Conservation (phyloP, 2,113 vertebrate genomes). For the Aegithalos caudatus region DNA sequence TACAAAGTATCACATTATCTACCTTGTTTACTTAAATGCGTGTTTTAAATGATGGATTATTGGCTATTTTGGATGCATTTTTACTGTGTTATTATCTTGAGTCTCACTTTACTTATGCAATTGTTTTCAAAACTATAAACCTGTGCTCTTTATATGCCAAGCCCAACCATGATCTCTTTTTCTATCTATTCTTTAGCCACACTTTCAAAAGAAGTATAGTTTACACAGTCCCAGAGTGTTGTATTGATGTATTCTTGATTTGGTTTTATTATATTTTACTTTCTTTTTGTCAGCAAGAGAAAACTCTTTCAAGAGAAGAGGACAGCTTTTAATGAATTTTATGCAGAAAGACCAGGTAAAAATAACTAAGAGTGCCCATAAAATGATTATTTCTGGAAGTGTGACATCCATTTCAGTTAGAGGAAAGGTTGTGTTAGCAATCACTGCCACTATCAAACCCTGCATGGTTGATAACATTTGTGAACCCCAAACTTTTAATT, state of each 20-base stretch:
- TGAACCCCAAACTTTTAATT: background rate
- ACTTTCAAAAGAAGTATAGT: background rate
- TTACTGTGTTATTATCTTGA: background rate
- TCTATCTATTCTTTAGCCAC: background rate
- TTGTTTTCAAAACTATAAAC: background rate
- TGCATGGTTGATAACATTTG: background rate
- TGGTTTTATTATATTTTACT: background rate
- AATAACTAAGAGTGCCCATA: background rate
- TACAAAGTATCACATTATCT: conserved; percentile 1
- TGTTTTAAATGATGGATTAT: conserved; percentile 27
- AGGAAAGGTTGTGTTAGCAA: background rate
- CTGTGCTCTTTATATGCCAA: background rate
- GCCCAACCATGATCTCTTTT: background rate
- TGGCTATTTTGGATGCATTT: conserved; percentile 33
- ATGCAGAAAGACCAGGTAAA: background rate
- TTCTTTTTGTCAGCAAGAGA: background rate
- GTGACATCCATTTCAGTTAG: background rate
- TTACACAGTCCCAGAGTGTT: background rate
- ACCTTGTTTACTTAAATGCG: conserved; percentile 4
- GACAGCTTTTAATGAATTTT: background rate
- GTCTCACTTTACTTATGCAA: background rate
- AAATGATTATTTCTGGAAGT: background rate
- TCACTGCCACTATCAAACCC: background rate
- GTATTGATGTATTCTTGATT: background rate
- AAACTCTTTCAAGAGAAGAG: background rate